Evolutionary conservation across 2,888 invertebrate species (phyloP).

Genomic region (Crematogaster levior): DNA sequence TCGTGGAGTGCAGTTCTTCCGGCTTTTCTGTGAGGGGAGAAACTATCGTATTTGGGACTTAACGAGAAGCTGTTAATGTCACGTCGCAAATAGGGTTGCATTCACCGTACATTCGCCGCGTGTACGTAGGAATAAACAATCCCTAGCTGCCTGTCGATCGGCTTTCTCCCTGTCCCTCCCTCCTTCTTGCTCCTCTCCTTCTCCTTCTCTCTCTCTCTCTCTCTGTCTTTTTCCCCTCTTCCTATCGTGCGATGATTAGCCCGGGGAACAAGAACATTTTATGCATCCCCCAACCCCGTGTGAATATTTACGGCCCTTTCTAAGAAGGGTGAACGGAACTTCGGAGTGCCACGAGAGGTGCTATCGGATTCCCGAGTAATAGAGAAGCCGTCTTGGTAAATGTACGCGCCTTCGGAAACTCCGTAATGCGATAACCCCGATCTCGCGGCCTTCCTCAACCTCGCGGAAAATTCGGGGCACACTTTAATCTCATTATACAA

Average conservation of each 20-base stretch:
- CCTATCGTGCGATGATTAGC: slow-evolving; percentile 53
- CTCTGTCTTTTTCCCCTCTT: not conserved
- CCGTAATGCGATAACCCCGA: slow-evolving; percentile 39
- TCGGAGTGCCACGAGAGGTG: slow-evolving; percentile 32
- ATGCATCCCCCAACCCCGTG: slow-evolving; percentile 43
- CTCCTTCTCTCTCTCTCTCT: not conserved
- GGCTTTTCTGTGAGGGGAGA: slow-evolving; percentile 1
- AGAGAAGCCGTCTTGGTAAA: slow-evolving; percentile 45
- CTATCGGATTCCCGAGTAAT: slow-evolving; percentile 51
- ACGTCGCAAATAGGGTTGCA: slow-evolving; percentile 56
- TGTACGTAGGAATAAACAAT: slow-evolving; percentile 55
- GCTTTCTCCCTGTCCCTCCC: not conserved
- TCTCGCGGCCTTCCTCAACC: slow-evolving; percentile 18
- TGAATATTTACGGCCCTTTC: slow-evolving; percentile 63
- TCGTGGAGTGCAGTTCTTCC: slow-evolving; percentile 23
- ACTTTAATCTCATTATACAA: slow-evolving; percentile 44
- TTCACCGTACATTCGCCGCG: slow-evolving; percentile 11
- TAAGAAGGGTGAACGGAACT: slow-evolving; percentile 51
- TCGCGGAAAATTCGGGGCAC: slow-evolving; percentile 35
- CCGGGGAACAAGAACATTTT: slow-evolving; percentile 44
- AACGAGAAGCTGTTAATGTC: slow-evolving; percentile 72
- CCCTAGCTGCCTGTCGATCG: slow-evolving; percentile 29
- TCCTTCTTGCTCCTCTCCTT: not conserved
- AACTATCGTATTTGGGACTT: slow-evolving; percentile 62
- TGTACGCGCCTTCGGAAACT: slow-evolving; percentile 39